These are phyloP conservation scores for Pygoscelis adeliae DNA, from an alignment of 2,113 vertebrate genomes.

Conservation along the genomic window DNA sequence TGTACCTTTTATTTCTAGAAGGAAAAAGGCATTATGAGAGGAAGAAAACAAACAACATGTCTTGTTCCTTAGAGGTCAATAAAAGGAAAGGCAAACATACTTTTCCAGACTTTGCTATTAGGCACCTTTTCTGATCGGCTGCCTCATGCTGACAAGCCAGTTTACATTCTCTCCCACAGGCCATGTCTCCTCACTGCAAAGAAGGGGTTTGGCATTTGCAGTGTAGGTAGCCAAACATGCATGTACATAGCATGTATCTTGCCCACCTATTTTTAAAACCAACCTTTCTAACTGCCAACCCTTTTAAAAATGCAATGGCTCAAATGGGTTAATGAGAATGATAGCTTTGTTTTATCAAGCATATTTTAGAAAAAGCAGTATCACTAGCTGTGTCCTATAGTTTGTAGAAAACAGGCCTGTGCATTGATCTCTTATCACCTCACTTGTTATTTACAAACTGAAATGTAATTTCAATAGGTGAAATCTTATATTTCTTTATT, in stretches of 20 bases:
- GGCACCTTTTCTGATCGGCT: neutral
- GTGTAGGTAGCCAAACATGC: too few relatives aligned
- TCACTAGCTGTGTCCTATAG: neutral
- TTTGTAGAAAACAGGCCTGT: neutral
- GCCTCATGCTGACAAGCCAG: neutral
- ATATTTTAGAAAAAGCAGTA: neutral
- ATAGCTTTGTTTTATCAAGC: neutral
- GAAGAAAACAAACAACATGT: neutral
- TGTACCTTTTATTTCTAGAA: neutral
- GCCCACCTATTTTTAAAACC: neutral
- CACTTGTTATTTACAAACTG: neutral
- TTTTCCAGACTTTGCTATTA: neutral
- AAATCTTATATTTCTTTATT: slow-evolving; percentile 1
- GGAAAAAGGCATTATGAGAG: neutral
- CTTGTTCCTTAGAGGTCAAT: neutral
- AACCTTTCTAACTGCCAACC: neutral
- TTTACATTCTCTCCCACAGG: neutral
- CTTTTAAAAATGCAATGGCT: neutral
- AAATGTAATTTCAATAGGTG: neutral
- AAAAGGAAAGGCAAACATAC: neutral
- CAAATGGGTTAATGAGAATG: neutral
- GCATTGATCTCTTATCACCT: neutral
- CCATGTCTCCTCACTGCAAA: neutral
- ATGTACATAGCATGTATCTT: neutral
- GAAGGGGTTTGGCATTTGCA: neutral